These are phyloP conservation scores for Flexamia atlantica DNA, from an alignment of 2,888 invertebrate species.

Conservation along the genomic window DNA sequence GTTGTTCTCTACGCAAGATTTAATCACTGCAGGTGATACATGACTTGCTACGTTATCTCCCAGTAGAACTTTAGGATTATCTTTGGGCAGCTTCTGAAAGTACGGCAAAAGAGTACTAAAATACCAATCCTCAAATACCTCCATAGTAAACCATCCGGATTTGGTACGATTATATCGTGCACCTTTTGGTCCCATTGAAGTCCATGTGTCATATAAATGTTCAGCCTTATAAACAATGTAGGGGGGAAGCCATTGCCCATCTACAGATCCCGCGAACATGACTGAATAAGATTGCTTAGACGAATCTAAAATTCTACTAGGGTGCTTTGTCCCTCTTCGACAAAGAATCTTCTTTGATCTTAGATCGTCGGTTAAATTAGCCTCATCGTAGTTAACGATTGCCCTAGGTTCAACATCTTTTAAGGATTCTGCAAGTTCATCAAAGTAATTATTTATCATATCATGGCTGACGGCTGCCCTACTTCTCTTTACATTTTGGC, in stretches of 20 bases:
- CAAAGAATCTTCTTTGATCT: conserved; percentile 65
- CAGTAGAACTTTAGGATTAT: conserved; percentile 67
- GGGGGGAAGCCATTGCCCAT: conserved; percentile 71
- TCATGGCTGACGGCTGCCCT: conserved; percentile 64
- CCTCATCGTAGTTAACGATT: conserved; percentile 71
- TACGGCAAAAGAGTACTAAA: conserved; percentile 49
- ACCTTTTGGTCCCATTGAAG: conserved; percentile 72
- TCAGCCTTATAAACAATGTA: conserved; percentile 72
- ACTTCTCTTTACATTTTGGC: conserved; percentile 65
- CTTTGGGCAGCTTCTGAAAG: conserved; percentile 34
- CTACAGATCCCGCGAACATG: conserved; percentile 72
- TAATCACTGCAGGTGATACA: conserved; percentile 67
- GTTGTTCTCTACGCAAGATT: conserved; percentile 67
- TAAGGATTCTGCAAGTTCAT: conserved; percentile 64
- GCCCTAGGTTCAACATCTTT: conserved; percentile 65
- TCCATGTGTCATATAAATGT: conserved; percentile 72
- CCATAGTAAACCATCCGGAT: conserved; percentile 72
- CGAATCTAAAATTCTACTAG: conserved; percentile 54
- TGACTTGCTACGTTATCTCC: conserved; percentile 72
- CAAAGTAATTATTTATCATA: conserved; percentile 68
- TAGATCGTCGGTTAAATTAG: conserved; percentile 72
- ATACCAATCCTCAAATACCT: conserved; percentile 72
- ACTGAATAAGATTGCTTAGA: conserved; percentile 71
- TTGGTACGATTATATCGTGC: conserved; percentile 72
- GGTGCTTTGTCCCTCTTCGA: conserved; percentile 47